A percentile compares a stretch with the other conserved stretches of the same genome.
These are phyloP conservation scores for Dynastes hyllus DNA, from an alignment of 2,888 invertebrate species.

Conservation along the genomic window DNA sequence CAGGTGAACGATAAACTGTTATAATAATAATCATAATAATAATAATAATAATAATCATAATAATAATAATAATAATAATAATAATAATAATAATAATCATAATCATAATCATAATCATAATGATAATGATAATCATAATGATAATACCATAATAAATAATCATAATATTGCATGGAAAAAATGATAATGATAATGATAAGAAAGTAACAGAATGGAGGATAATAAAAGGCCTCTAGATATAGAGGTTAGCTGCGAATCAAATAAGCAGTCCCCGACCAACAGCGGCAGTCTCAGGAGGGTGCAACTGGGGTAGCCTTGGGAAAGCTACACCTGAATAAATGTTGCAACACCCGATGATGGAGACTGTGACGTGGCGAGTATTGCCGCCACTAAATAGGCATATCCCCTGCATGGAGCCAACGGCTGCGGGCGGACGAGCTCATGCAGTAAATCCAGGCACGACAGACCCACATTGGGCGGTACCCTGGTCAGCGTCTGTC, in stretches of 20 bases:
- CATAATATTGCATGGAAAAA: too few relatives aligned
- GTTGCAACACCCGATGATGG: not conserved
- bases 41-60: too few relatives aligned
- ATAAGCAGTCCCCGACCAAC: not conserved
- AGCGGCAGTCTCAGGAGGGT: not conserved
- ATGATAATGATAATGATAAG: slow-evolving; percentile 6
- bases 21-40: too few relatives aligned
- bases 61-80: too few relatives aligned
- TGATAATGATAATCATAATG: too few relatives aligned
- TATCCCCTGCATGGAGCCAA: not conserved
- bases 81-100: too few relatives aligned
- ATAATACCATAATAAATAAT: too few relatives aligned
- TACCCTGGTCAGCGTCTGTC: not conserved
- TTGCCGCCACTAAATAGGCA: not conserved
- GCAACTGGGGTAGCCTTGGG: not conserved
- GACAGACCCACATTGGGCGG: not conserved
- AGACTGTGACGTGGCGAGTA: too few relatives aligned
- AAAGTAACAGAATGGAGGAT: too few relatives aligned
- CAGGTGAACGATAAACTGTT: too few relatives aligned
- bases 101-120: too few relatives aligned
- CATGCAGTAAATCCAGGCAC: not conserved
- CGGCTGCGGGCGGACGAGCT: not conserved
- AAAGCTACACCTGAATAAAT: not conserved
- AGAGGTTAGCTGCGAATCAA: not conserved
- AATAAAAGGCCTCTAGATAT: not conserved